Conservation (phyloP, 2,888 invertebrate genomes). For the Ectobius pallidus region DNA sequence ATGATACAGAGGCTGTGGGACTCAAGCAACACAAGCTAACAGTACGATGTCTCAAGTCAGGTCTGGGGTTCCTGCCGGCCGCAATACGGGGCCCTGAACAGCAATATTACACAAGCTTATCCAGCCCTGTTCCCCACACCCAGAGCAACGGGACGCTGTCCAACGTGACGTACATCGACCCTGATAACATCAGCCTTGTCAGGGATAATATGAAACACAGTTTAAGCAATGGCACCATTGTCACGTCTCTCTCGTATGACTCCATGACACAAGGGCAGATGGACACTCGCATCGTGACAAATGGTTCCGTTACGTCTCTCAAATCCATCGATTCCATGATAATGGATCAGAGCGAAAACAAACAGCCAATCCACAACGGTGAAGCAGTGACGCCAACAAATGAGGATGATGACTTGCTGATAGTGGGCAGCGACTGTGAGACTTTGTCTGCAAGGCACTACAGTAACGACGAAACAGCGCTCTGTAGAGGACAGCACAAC, state of each 20-base stretch:
- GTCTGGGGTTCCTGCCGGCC: conserved; percentile 61
- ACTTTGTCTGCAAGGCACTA: neutral
- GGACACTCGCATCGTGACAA: neutral
- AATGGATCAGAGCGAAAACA: conserved; percentile 4
- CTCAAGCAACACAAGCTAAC: conserved; percentile 42
- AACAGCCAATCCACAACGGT: neutral
- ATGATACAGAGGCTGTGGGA: neutral
- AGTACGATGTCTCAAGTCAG: conserved; percentile 54
- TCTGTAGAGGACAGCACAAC: conserved; percentile 30
- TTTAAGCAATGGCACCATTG: neutral
- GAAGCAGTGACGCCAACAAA: neutral
- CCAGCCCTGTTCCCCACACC: neutral
- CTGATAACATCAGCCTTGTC: neutral
- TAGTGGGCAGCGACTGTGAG: neutral
- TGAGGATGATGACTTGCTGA: neutral
- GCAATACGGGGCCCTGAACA: conserved; percentile 46
- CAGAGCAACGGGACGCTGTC: neutral
- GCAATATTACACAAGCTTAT: conserved; percentile 11
- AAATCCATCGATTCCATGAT: conserved; percentile 10
- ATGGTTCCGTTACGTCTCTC: conserved; percentile 10
- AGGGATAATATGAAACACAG: neutral
- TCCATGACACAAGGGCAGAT: conserved; percentile 1
- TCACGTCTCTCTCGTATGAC: conserved; percentile 19
- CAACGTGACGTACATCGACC: conserved; percentile 6
- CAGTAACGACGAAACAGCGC: neutral